phyloP scores from a whole-genome alignment of 2,113 vertebrate genomes.

The Empidonax traillii region DNA sequence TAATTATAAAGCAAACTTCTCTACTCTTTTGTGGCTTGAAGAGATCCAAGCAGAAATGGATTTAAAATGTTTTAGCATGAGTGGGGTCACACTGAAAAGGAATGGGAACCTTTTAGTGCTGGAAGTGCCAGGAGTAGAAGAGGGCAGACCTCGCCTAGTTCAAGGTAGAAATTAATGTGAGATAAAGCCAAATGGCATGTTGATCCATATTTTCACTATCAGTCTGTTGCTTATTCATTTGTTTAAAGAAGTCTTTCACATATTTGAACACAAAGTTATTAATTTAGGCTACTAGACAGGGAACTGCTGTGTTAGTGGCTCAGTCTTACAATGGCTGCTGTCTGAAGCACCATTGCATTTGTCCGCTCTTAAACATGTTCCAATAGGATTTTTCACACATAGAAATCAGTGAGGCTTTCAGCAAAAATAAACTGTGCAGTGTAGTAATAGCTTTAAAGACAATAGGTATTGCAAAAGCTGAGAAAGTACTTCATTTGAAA shows the following conservation, averaged over 20 bases:
- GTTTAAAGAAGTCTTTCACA: neutral
- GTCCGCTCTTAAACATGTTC: neutral
- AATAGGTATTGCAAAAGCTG: neutral
- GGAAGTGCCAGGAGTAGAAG: constrained; percentile 85
- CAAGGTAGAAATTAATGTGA: constrained; percentile 66
- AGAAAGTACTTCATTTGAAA: neutral
- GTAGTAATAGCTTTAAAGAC: neutral
- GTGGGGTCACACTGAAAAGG: constrained; percentile 80
- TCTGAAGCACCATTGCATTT: neutral
- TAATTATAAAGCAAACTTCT: constrained; percentile 83
- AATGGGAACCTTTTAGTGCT: constrained; percentile 78
- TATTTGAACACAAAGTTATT: neutral
- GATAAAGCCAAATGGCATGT: neutral
- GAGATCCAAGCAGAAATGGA: constrained; percentile 86
- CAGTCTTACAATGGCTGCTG: neutral
- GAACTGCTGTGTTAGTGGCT: neutral
- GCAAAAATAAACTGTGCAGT: neutral
- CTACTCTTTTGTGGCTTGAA: constrained; percentile 91
- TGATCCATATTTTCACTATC: neutral
- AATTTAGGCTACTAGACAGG: neutral
- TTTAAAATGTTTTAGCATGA: constrained; percentile 81
- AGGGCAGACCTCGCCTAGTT: constrained; percentile 82
- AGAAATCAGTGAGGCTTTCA: neutral
- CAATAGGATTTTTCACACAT: neutral
- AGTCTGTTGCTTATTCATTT: neutral